Evolutionary conservation across 2,797 vertebrate species (phyloP), one percentile per base, ranked within the genome.

Genomic region (Echeneis naucrates): DNA sequence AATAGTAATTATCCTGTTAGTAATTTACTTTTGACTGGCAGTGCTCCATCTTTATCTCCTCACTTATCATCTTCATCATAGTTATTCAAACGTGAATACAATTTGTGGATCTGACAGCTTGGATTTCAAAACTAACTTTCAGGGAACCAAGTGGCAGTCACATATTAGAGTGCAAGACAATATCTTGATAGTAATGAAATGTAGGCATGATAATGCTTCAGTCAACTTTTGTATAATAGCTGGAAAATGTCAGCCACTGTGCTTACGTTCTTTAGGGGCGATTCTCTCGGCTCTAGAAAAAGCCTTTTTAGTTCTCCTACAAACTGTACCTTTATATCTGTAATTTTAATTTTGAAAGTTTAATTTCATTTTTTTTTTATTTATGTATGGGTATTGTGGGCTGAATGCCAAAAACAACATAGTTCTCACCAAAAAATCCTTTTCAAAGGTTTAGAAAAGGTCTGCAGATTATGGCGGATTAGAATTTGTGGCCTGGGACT

Each of bases 361-460:
- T 13, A 27, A 0, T 30, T 38, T 48, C 11, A 37, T 10, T 27
- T 11, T 42, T 42, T 4, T 14, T 23, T 37, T 5, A 30, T 47
- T 21, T 3, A 51, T 58, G 45, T 13, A 8, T 66, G 14, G 21
- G 13, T 19, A 19, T 42, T 42, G 7, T 42, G 16, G 40, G 17
- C 19, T 40, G 19, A 42, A 42, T 42, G 40, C 40, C 40, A 42
- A 37, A 37, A 37, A 37, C 35, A 13, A 4, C 3, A 11, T 3
- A 11, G 10, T 2, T 37, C 30, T 30, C 30, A 3, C 3, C 3
- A 30, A 30, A 30, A 30, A n/a, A 9, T 40, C 19, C 23, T 60
- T 3, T 11, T 37, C 37, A 76, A 45, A 57, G 14, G 27, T 62
- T 56, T 62, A n/a, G n/a, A 30, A 63, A 30, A 53, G 8, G 21